Base-by-base conservation (phyloP, 2,888 invertebrate species). In the Dimorphilus gyrociliatus region DNA sequence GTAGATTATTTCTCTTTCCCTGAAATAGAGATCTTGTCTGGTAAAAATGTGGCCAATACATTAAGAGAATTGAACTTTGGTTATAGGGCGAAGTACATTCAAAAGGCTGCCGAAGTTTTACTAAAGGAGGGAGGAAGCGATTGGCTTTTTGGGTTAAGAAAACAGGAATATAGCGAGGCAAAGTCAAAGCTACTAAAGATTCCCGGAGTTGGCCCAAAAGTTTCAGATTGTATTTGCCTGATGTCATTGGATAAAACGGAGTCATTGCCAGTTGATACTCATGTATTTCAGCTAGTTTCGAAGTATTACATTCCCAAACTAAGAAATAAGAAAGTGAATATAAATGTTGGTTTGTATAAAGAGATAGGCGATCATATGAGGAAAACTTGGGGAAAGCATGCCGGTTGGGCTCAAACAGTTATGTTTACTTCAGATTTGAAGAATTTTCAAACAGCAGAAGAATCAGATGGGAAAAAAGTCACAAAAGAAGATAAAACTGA, bases 401-500 rank as follows among this genome's bases (percentile, higher is more conserved):
- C 88, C 12, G 90, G 90, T 8, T 90, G 90, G 90, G 84, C 90
- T 8, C 90, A 90, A 60, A 78, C 85, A 29, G 81, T 88, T 7
- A 57, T 81, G 25, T 81, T 81, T 59, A 76, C 78, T 59, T 76
- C 78, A n/a, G 78, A 80, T 55, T 62, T 81, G 34, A 74, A 75
- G 64, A 72, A 73, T 62, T 74, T 80, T 56, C 70, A 75, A 66
- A 53, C 64, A 7, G 36, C 32, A 18, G 38, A 38, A n/a, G 19
- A 5, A 16, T n/a, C 3, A n/a, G n/a, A n/a, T n/a, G n/a, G n/a
- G n/a, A n/a, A n/a, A n/a, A n/a, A n/a, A n/a, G n/a, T n/a, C n/a
- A n/a, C n/a, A n/a, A n/a, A n/a, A n/a, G n/a, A n/a, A n/a, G n/a
- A n/a, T n/a, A n/a, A n/a, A n/a, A n/a, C n/a, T n/a, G n/a, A n/a